Evolutionary conservation across 2,797 vertebrate species (phyloP).

Genomic region (Acanthurus lineatus): DNA sequence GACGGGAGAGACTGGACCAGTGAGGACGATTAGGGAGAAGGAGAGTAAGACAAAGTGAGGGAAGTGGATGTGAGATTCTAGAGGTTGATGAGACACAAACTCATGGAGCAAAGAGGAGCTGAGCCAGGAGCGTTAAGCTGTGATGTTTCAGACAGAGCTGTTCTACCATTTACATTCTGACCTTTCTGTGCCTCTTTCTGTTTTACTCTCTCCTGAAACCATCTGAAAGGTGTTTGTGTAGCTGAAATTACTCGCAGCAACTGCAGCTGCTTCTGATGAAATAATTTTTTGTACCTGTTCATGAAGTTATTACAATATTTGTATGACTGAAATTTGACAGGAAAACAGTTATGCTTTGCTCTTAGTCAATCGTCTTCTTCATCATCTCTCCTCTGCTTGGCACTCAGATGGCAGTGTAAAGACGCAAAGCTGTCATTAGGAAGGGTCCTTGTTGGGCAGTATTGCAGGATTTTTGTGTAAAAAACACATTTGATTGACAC

Average conservation of each 20-base stretch:
- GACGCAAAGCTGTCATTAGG: no score
- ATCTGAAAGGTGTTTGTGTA: constrained; percentile 2
- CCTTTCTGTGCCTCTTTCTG: constrained; percentile 7
- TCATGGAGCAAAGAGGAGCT: constrained; percentile 16
- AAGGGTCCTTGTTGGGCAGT: no score
- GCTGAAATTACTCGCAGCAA: not conserved
- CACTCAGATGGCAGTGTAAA: no score
- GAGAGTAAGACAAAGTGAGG: constrained; percentile 24
- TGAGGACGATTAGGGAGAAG: constrained; percentile 34
- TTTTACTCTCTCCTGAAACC: not conserved
- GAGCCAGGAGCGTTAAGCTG: constrained; percentile 30
- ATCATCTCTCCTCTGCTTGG: no score
- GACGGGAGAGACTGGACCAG: constrained; percentile 15
- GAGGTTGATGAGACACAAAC: constrained; percentile 39
- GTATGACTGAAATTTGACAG: not conserved
- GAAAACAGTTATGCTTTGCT: not conserved
- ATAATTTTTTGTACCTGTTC: not conserved
- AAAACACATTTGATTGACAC: not conserved
- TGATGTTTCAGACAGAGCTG: constrained; percentile 36
- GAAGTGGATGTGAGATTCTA: constrained; percentile 27
- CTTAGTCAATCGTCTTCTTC: no score
- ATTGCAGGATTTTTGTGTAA: no score
- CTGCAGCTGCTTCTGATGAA: not conserved
- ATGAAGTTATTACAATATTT: not conserved
- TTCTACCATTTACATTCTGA: constrained; percentile 43